These are phyloP conservation scores for Psittacula derbiana DNA, from an alignment of 2,797 vertebrate genomes.

Conservation along the genomic window DNA sequence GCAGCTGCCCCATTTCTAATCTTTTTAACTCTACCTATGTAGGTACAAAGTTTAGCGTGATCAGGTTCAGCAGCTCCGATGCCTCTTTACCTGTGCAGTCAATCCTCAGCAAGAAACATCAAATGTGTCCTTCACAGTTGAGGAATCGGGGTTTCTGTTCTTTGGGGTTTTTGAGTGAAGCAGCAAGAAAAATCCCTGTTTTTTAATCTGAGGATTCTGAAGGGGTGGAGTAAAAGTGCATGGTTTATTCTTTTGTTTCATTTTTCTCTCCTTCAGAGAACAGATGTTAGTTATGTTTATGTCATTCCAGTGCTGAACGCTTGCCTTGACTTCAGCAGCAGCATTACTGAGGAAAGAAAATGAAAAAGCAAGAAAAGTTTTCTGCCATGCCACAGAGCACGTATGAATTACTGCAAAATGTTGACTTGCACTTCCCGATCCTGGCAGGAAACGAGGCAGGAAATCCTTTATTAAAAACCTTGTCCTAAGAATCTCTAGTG, in stretches of 20 bases:
- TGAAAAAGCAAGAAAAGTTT: neutral
- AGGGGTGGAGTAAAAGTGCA: neutral
- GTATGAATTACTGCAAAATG: neutral
- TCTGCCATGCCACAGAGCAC: neutral
- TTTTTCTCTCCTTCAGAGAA: neutral
- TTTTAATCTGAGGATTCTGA: neutral
- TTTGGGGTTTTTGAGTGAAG: neutral
- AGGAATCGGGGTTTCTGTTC: neutral
- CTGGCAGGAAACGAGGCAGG: neutral
- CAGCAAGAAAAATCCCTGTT: neutral
- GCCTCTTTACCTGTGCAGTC: neutral
- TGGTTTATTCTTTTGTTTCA: neutral
- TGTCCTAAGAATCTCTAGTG: neutral
- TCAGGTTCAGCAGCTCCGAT: neutral
- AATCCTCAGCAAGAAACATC: neutral
- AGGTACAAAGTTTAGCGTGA: neutral
- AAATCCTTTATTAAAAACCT: slow-evolving; percentile 25
- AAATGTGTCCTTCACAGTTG: neutral
- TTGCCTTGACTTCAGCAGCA: neutral
- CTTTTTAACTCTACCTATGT: neutral
- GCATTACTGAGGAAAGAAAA: neutral
- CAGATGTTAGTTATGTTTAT: neutral
- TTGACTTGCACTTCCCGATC: neutral
- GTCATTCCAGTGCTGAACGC: neutral
- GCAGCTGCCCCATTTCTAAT: neutral